phyloP scores from a whole-genome alignment of 2,797 vertebrate species.

The Cuniculus paca region DNA sequence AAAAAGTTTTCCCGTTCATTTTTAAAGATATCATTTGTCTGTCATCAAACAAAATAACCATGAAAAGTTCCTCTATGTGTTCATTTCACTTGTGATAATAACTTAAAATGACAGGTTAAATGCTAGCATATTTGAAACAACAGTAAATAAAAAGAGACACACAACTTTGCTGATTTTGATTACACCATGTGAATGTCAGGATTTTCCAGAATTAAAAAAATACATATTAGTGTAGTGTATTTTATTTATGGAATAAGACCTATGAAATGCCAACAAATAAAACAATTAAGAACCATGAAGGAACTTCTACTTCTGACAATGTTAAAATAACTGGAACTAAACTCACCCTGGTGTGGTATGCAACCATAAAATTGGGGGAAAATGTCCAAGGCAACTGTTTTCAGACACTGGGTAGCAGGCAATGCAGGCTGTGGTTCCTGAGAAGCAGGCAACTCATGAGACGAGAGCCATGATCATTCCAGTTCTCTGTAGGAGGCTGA shows the following conservation, averaged over 20 bases:
- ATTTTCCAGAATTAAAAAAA: not conserved
- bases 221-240: not conserved
- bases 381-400: constrained; percentile 30
- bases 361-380: constrained; percentile 10
- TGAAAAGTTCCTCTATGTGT: constrained; percentile 1
- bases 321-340: constrained; percentile 69
- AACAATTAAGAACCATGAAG: constrained; percentile 38
- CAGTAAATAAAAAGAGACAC: not conserved
- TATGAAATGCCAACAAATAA: constrained; percentile 46
- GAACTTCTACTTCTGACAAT: constrained; percentile 13
- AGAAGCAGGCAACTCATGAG: not conserved
- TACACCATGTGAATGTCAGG: not conserved
- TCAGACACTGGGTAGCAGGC: not conserved
- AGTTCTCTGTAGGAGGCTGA: not conserved
- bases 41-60: not conserved
- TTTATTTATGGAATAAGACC: constrained; percentile 25
- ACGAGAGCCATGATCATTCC: not conserved
- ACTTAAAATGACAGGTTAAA: constrained; percentile 19
- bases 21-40: not conserved
- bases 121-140: not conserved
- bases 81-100: not conserved
- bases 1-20: not conserved
- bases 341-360: constrained; percentile 31
- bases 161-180: not conserved
- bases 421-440: not conserved